Conservation (phyloP, 1,140 invertebrate genomes). For the Dufourea novaeangliae region DNA sequence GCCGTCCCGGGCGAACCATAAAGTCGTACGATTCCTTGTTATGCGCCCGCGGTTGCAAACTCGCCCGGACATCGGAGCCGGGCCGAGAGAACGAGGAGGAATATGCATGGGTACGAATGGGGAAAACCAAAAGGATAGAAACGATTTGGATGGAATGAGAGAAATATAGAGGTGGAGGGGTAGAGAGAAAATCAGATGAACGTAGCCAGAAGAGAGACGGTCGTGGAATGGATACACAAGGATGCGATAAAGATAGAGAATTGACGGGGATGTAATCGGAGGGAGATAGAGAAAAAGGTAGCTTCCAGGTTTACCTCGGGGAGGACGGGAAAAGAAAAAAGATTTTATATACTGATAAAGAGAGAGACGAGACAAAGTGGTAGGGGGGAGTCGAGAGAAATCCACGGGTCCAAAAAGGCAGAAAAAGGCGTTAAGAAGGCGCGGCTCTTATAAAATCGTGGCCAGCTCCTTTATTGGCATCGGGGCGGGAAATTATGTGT, state of each 20-base stretch:
- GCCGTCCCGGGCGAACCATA: conserved; percentile 66
- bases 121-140: conserved; percentile 23
- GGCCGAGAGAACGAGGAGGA: not conserved
- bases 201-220: not conserved
- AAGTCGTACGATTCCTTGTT: conserved; percentile 74
- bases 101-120: too few species aligned
- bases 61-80: conserved; percentile 10
- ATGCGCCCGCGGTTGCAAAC: conserved; percentile 57
- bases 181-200: not conserved
- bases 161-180: not conserved
- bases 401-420: conserved; percentile 57
- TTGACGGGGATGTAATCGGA: not conserved
- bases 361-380: conserved; percentile 6
- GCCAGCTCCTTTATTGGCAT: conserved; percentile 75
- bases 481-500: conserved; percentile 77
- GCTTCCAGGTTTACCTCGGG: conserved; percentile 40
- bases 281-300: conserved; percentile 25
- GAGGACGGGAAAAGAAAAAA: not conserved
- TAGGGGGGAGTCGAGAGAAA: conserved; percentile 35
- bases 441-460: conserved; percentile 79
- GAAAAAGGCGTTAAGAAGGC: conserved; percentile 77
- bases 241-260: conserved; percentile 29
- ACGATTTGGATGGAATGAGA: not conserved
- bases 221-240: conserved; percentile 7
- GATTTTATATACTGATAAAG: conserved; percentile 44